Base-by-base conservation (phyloP, 2,113 vertebrate species). In the Lichenostomus cassidix region DNA sequence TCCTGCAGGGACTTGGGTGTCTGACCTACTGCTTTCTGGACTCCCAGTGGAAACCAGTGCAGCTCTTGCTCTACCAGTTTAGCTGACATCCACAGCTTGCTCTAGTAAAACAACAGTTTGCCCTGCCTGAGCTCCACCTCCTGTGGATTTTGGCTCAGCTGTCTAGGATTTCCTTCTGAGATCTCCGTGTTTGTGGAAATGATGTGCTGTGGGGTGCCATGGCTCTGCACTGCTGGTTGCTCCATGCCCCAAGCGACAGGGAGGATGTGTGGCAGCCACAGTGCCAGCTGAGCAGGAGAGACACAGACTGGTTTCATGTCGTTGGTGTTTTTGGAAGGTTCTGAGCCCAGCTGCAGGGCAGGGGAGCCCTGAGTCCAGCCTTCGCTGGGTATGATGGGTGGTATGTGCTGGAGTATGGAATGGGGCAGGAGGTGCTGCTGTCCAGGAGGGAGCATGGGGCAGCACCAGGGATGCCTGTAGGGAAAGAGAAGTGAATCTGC, bases 191-290 rank as follows among this genome's bases (percentile, higher is more conserved):
- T 82, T 16, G 53, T 63, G 67, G 52, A 49, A 64, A 53, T 4
- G 25, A 35, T 47, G 84, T 62, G 25, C 75, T 28, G n/a, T 47
- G 16, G 37, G 23, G 21, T 68, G 55, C 70, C 17, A 2, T 53
- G 53, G 53, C 69, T 75, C 53, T 75, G 69, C 46, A 28, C 39
- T 41, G 53, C 69, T 74, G 33, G 10, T 39, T 90, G 55, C 70
- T 69, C 41, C 41, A 20, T 3, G 2, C 11, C 41, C 17, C 0
- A 0, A 24, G 47, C 46, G 15, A 6, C 1, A 2, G 46, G 50
- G 11, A 62, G 50, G 23, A 25, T 3, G 11, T 3, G 9, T 27
- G 85, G 63, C 70, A 55, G 31, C 4, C 28, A 8, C 4, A 15
- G 39, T 16, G 33, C 8, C 4, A 64, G 46, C 39, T 5, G 5